Evolutionary conservation across 2,888 invertebrate species (phyloP).

Genomic region (Oscheius sp.): DNA sequence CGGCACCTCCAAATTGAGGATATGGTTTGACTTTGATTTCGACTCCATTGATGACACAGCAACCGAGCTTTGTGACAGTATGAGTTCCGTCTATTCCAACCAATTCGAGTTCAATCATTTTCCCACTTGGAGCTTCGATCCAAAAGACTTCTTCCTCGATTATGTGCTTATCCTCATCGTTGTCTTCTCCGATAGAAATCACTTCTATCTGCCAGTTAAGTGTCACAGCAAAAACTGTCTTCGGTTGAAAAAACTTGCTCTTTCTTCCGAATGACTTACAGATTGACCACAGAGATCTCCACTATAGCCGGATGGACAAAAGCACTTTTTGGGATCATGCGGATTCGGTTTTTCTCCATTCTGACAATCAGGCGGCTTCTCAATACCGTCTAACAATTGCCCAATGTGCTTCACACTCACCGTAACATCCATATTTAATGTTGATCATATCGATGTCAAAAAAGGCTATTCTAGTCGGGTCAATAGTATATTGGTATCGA

Average conservation of each 20-base stretch:
- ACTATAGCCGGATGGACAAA: neutral
- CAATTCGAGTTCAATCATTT: neutral
- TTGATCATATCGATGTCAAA: neutral
- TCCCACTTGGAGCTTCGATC: neutral
- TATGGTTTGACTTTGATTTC: neutral
- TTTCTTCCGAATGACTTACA: neutral
- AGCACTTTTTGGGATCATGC: neutral
- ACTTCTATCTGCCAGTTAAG: neutral
- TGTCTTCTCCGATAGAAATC: neutral
- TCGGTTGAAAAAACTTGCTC: neutral
- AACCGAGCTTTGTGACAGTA: neutral
- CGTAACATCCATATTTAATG: neutral
- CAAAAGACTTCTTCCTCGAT: neutral
- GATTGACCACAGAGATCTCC: neutral
- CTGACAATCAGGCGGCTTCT: neutral
- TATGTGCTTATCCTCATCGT: neutral
- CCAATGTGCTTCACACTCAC: neutral
- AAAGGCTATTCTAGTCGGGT: neutral
- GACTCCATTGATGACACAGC: neutral
- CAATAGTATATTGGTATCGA: neutral
- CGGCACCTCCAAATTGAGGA: neutral
- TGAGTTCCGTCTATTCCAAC: neutral
- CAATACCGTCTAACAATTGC: neutral
- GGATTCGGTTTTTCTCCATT: neutral
- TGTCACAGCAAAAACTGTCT: neutral